Evolutionary conservation across 2,888 invertebrate species (phyloP).

Genomic region (Nycteola revayana): DNA sequence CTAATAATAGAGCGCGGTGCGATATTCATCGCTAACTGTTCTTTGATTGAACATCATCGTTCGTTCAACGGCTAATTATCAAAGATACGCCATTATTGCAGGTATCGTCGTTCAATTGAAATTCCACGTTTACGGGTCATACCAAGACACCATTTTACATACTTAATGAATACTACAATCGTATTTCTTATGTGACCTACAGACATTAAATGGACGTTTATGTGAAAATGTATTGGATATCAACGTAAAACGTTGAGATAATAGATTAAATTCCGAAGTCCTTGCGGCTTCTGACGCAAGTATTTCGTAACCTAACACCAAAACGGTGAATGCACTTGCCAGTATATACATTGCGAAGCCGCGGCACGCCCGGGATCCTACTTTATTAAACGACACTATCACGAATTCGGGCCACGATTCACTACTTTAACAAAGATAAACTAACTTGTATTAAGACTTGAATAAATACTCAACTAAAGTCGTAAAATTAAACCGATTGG

Average conservation of each 20-base stretch:
- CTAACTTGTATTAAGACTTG: constrained; percentile 39
- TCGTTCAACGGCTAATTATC: constrained; percentile 54
- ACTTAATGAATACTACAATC: constrained; percentile 24
- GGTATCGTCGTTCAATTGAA: constrained; percentile 41
- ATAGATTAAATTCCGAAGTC: constrained; percentile 36
- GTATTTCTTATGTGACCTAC: too few relatives aligned
- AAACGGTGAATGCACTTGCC: constrained; percentile 61
- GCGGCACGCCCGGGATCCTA: constrained; percentile 52
- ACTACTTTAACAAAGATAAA: constrained; percentile 59
- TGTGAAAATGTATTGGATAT: too few relatives aligned
- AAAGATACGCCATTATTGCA: constrained; percentile 42
- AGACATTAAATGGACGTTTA: too few relatives aligned
- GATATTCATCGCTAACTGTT: constrained; percentile 72
- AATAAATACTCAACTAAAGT: constrained; percentile 30
- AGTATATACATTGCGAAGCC: constrained; percentile 47
- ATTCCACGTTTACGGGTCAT: constrained; percentile 33
- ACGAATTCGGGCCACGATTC: constrained; percentile 69
- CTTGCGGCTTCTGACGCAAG: constrained; percentile 46
- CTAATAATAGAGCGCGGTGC: constrained; percentile 61
- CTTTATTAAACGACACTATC: constrained; percentile 67
- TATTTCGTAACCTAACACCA: constrained; percentile 53
- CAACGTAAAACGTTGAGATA: constrained; percentile 17
- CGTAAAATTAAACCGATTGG: constrained; percentile 25
- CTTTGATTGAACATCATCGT: constrained; percentile 58
- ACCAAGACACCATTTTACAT: constrained; percentile 15